Base-by-base conservation (phyloP, 2,797 vertebrate species). In the Etheostoma nigrum region DNA sequence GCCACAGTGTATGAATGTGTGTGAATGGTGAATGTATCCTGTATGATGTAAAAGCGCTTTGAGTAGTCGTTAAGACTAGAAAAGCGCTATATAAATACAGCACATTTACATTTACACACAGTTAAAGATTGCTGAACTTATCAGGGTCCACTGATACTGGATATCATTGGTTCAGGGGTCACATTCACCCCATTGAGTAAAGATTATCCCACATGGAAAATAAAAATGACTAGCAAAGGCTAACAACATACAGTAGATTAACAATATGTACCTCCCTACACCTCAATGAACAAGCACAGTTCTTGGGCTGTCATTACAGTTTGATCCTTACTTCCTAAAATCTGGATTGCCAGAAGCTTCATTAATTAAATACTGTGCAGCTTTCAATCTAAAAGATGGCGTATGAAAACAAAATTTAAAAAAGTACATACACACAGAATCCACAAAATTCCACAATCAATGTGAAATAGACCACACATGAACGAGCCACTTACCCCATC, bases 101-200 rank as follows among this genome's bases (percentile, higher is more conserved):
- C n/a, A n/a, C n/a, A n/a, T n/a, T n/a, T n/a, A n/a, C n/a, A n/a
- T n/a, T n/a, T n/a, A n/a, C n/a, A n/a, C n/a, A 25, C 4, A 4
- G 19, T 66, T 53, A 47, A 40, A n/a, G 16, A 72, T 25, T 9
- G 54, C 66, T 40, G 47, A 45, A 65, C 36, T 15, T 6, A 72
- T 64, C 18, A 6, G 63, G 49, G 30, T 40, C 30, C 30, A 27
- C 30, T 78, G 49, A 70, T 62, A 53, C 49, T 44, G 47, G 47
- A n/a, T 59, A 59, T 55, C 18, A 13, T 6, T 40, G 33, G 23
- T 55, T 45, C n/a, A 54, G 47, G 13, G n/a, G 36, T 40, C 10
- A 40, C 36, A 40, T 40, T 40, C 36, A 40, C 11, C 36, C 36
- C 9, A 67, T n/a, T 36, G 6, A 44, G 7, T 30, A 15, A 2